Evolutionary conservation across 2,797 vertebrate genomes (phyloP), one percentile per base, ranked within the genome.

Genomic region (Lutjanus argentimaculatus): DNA sequence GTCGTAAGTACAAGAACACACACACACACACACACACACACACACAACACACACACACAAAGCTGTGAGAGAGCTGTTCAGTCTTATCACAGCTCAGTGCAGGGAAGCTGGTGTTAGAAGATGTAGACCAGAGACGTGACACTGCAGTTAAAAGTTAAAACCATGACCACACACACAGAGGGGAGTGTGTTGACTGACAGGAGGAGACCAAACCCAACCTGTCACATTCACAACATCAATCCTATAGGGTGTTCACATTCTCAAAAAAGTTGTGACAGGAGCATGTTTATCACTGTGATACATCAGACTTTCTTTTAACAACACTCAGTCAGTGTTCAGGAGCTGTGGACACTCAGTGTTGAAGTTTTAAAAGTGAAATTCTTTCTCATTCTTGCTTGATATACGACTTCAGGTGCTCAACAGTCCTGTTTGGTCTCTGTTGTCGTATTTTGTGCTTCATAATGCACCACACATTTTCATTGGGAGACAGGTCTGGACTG

Each of bases 41-140:
- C 19, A 65, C 10, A 66, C 73, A 59, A 59, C 17, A 57, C 67
- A 71, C 64, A 70, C 64, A 61, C 61, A 69, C 25, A 64, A 3
- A 58, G 15, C 64, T 48, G 61, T 55, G 68, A n/a, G 8, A 46
- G 67, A 55, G 82, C 66, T 65, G 48, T 30, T 56, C 48, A 12
- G 72, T 49, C 77, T 85, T 80, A 83, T 87, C 85, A 51, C 40
- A n/a, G 49, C 53, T 57, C n/a, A 36, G 59, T 13, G 68, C 53
- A 43, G 72, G 45, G 67, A 46, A 43, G 72, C 65, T 55, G 66
- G 76, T 87, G 90, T 72, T 72, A 48, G 71, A n/a, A 0, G 82
- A 84, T 51, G 56, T 65, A 70, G 56, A 78, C 57, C 83, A 85
- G 78, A 80, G 67, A 76, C 3, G 3, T 67, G 63, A 59, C 30